A percentile compares a stretch with the other conserved stretches of the same genome.
phyloP scores from a whole-genome alignment of 2,888 invertebrate species.

The Xanthorhoe designata region DNA sequence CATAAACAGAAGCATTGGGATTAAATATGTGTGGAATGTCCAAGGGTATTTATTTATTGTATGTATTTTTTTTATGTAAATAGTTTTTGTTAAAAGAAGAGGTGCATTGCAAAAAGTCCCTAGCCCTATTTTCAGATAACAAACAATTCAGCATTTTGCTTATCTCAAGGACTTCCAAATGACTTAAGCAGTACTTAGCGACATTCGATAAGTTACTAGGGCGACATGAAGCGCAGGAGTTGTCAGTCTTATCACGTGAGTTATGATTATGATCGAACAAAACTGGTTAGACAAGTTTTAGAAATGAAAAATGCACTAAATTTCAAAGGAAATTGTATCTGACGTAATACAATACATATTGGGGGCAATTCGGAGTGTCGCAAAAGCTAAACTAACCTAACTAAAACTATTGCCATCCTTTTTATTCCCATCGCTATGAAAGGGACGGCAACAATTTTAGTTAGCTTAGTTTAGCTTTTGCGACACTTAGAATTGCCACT shows the following conservation, averaged over 20 bases:
- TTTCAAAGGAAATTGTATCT: conserved; percentile 15
- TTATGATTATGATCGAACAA: conserved; percentile 16
- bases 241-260: conserved; percentile 27
- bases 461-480: no score
- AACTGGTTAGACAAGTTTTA: conserved; percentile 27
- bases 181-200: neutral
- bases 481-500: no score
- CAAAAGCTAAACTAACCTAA: no score
- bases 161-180: conserved; percentile 11
- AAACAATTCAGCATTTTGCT: neutral
- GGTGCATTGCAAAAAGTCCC: neutral
- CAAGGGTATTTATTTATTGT: no score
- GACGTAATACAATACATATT: no score
- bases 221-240: conserved; percentile 12
- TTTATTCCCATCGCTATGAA: no score
- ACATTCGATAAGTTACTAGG: conserved; percentile 20
- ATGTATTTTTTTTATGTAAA: no score
- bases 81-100: neutral
- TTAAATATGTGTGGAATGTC: no score
- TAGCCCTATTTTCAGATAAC: neutral
- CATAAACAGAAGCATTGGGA: no score
- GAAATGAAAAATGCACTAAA: conserved; percentile 11
- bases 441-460: no score
- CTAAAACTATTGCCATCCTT: no score
- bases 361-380: no score